Percentiles rank a stretch among this genome's conserved stretches.
Conservation (phyloP, 1,140 invertebrate genomes). For the Ceratina australensis region DNA sequence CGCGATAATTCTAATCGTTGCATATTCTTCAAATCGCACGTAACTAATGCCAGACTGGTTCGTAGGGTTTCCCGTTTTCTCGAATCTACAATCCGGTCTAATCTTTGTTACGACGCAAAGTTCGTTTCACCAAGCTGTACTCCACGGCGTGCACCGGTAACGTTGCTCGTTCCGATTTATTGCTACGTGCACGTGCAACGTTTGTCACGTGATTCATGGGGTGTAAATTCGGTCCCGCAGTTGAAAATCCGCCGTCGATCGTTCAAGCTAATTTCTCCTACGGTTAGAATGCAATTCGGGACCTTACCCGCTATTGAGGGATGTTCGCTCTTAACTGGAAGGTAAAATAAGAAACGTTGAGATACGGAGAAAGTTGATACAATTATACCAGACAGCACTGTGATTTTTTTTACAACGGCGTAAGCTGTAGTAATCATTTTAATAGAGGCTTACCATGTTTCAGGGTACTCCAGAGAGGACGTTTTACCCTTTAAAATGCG, state of each 20-base stretch:
- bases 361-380: too few species aligned
- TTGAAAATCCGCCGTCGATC: too few species aligned
- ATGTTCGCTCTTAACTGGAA: too few species aligned
- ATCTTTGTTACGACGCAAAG: constrained; percentile 13
- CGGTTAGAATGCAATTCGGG: too few species aligned
- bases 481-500: background rate
- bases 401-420: background rate
- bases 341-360: too few species aligned
- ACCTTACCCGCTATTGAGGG: too few species aligned
- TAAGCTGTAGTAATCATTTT: background rate
- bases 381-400: too few species aligned
- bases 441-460: background rate
- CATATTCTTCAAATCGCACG: background rate
- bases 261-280: too few species aligned
- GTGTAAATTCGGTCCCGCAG: background rate
- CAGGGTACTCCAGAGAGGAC: background rate
- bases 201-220: constrained; percentile 18
- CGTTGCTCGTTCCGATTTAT: constrained; percentile 35
- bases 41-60: background rate
- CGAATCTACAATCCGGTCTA: background rate
- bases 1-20: background rate
- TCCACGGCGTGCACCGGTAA: background rate
- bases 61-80: constrained; percentile 24
- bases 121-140: constrained; percentile 26
- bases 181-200: constrained; percentile 16